Base-by-base conservation (phyloP, 1,140 invertebrate genomes). In the Pseudomyrmex dendroicus region DNA sequence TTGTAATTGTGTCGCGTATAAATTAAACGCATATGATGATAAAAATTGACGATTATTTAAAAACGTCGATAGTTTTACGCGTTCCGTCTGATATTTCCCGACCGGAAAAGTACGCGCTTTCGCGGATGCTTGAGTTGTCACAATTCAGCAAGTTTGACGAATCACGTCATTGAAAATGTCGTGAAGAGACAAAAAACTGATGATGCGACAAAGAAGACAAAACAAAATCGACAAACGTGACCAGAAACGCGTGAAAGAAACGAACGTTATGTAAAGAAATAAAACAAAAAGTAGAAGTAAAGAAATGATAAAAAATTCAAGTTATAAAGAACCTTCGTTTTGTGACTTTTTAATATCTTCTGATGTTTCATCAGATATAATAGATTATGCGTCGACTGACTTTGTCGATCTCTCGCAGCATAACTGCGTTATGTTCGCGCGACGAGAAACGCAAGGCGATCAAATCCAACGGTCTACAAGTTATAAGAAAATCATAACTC, bases 111-210 rank as follows among this genome's bases (percentile, higher is more conserved):
- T 20, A 67, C 62, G 62, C 62, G 66, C 62, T 77, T 66, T 48
- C 50, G 62, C 62, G 46, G 46, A 76, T 48, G 62, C 67, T 17
- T 17, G 62, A 67, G 54, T 77, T 77, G 73, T 77, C 44, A 67
- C 73, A 44, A 77, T 77, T 77, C 73, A 46, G 73, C 73, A 77
- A 22, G 4, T 54, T 44, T 56, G 73, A 77, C 57, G 64, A 78
- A 70, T 70, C 66, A 72, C 66, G 46, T 35, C 35, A 35, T 70
- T 70, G 76, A 48, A 80, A 72, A 59, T 13, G 54, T 20, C 54
- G 54, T 44, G 54, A 70, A 50, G 54, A 77, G 17, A 56, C 48
- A 44, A 63, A 35, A 9, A 52, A 46, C 62, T 46, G 66, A 35
- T 50, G 66, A 80, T 56, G 48, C 25, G 66, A 80, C 76, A 35